phyloP scores from a whole-genome alignment of 2,113 vertebrate species.

The Cynopterus brachyotis region DNA sequence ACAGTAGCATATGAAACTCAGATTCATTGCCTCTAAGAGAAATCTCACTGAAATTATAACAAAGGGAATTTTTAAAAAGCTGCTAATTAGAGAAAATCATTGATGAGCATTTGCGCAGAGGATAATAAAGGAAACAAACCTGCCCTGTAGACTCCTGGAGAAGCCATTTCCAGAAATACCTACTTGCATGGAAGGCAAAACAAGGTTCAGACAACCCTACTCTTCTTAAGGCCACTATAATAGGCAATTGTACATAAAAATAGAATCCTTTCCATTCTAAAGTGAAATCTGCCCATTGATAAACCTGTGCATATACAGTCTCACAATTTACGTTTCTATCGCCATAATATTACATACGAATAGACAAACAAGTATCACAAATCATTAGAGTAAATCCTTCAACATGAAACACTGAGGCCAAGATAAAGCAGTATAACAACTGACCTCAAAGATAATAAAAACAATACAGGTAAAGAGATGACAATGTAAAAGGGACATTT shows the following conservation, averaged over 20 bases:
- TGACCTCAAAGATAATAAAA: slow-evolving; percentile 1
- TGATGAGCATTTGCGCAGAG: neutral
- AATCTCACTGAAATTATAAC: neutral
- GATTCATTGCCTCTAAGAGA: neutral
- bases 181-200: neutral
- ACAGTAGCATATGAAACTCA: neutral
- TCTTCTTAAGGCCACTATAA: neutral
- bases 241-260: neutral
- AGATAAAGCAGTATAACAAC: neutral
- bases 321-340: neutral
- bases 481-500: neutral
- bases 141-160: neutral
- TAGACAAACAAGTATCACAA: neutral
- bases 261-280: neutral
- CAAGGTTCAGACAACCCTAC: neutral
- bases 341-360: neutral
- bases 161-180: neutral
- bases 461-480: neutral
- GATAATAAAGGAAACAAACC: neutral
- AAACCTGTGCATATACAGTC: neutral
- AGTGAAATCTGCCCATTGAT: neutral
- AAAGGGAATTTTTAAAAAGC: neutral
- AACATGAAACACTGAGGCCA: neutral
- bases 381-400: neutral
- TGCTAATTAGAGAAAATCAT: neutral